Evolutionary conservation across 1,140 invertebrate genomes (phyloP).

Genomic region (Gerris buenoi): DNA sequence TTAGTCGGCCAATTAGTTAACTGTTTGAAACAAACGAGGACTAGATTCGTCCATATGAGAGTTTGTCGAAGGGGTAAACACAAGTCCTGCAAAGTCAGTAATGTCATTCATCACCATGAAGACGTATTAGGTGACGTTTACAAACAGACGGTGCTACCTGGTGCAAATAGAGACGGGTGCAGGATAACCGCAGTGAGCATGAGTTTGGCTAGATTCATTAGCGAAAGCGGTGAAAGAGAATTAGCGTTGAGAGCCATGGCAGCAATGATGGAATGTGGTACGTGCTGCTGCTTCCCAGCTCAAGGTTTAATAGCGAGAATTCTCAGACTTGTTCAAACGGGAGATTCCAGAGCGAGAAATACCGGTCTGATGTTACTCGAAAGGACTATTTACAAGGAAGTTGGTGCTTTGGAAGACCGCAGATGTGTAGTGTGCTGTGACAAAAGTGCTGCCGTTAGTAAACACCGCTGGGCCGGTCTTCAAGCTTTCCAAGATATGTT

Average conservation of each 20-base stretch:
- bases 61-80: constrained; percentile 36
- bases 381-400: constrained; percentile 39
- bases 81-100: constrained; percentile 33
- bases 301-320: constrained; percentile 29
- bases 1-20: constrained; percentile 39
- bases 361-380: constrained; percentile 36
- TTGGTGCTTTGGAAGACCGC: constrained; percentile 28
- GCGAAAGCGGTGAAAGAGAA: constrained; percentile 30
- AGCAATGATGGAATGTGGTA: constrained; percentile 38
- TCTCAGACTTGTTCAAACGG: constrained; percentile 29
- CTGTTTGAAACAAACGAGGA: constrained; percentile 38
- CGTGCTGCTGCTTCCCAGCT: constrained; percentile 47
- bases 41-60: constrained; percentile 37
- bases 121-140: constrained; percentile 37
- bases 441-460: constrained; percentile 5
- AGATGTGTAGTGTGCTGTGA: constrained; percentile 12
- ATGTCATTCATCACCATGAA: constrained; percentile 39
- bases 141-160: constrained; percentile 24
- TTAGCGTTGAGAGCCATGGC: constrained; percentile 36
- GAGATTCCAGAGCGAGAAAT: constrained; percentile 24
- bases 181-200: constrained; percentile 41
- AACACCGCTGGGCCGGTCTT: constrained; percentile 25
- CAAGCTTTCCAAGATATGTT: constrained; percentile 41
- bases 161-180: constrained; percentile 29
- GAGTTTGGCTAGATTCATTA: constrained; percentile 35